These are phyloP conservation scores for Diploscapter pachys DNA, from an alignment of 1,140 invertebrate species.

Conservation along the genomic window DNA sequence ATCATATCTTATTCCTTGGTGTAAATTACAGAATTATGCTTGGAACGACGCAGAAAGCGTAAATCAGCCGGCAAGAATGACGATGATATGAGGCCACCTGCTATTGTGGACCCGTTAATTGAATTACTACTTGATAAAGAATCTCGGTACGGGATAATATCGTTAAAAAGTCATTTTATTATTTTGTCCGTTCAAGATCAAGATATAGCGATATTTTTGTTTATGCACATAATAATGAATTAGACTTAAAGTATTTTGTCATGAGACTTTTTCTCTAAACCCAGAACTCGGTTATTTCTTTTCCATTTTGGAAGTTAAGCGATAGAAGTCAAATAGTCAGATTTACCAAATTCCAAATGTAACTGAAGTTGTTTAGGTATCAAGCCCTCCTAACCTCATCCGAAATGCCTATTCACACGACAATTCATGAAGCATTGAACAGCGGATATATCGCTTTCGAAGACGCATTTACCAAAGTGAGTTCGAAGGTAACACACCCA, in stretches of 20 bases:
- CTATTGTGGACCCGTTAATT: conserved; percentile 17
- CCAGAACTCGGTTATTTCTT: neutral
- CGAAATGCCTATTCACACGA: conserved; percentile 17
- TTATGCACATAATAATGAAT: no score
- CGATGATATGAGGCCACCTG: conserved; percentile 7
- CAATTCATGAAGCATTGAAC: conserved; percentile 21
- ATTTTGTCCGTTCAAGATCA: no score
- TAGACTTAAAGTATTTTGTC: no score
- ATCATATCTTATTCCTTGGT: neutral
- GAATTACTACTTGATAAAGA: conserved; percentile 21
- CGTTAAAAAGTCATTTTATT: no score
- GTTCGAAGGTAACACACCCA: neutral
- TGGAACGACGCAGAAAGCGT: conserved; percentile 52
- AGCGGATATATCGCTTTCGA: conserved; percentile 17
- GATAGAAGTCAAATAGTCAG: no score
- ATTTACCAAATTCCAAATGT: no score
- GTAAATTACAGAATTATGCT: conserved; percentile 47
- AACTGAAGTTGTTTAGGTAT: conserved; percentile 10
- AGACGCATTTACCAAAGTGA: conserved; percentile 14
- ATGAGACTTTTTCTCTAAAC: no score
- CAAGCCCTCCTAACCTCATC: conserved; percentile 17
- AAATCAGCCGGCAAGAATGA: conserved; percentile 34
- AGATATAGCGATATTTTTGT: neutral
- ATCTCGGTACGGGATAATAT: neutral
- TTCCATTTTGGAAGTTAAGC: neutral